Percentiles rank a stretch among this genome's conserved stretches.
These are phyloP conservation scores for Pedetes capensis DNA, from an alignment of 2,113 vertebrate genomes.

Conservation along the genomic window DNA sequence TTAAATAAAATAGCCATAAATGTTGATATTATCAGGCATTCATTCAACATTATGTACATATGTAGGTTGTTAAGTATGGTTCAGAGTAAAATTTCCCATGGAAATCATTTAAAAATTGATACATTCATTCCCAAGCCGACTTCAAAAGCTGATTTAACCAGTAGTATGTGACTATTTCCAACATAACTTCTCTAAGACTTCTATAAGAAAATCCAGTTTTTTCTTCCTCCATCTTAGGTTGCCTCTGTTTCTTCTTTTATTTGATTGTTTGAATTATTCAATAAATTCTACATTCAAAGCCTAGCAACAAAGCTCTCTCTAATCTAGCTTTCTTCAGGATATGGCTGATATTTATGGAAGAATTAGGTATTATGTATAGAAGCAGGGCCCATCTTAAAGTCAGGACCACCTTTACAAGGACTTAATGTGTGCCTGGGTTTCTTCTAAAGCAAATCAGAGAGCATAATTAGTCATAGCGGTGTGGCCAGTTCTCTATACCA, in stretches of 20 bases:
- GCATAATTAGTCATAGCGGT: neutral
- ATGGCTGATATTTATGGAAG: neutral
- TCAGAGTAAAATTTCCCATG: neutral
- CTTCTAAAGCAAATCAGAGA: neutral
- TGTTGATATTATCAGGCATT: neutral
- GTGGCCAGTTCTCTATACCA: neutral
- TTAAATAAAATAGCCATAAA: neutral
- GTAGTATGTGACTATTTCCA: neutral
- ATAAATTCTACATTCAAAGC: neutral
- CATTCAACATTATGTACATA: neutral
- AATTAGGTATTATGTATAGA: neutral
- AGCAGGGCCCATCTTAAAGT: neutral
- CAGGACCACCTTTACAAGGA: neutral
- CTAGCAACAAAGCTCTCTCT: neutral
- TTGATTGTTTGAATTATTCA: neutral
- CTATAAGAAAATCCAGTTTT: neutral
- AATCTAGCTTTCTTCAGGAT: neutral
- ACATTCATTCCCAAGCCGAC: neutral
- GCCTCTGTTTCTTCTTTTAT: neutral
- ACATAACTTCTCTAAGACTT: neutral
- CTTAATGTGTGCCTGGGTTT: neutral
- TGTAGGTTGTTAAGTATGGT: neutral
- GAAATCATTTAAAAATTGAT: neutral
- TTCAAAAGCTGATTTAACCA: neutral
- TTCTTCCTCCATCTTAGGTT: neutral